These are phyloP conservation scores for Clinocottus analis DNA, from an alignment of 2,113 vertebrate genomes.

Conservation along the genomic window DNA sequence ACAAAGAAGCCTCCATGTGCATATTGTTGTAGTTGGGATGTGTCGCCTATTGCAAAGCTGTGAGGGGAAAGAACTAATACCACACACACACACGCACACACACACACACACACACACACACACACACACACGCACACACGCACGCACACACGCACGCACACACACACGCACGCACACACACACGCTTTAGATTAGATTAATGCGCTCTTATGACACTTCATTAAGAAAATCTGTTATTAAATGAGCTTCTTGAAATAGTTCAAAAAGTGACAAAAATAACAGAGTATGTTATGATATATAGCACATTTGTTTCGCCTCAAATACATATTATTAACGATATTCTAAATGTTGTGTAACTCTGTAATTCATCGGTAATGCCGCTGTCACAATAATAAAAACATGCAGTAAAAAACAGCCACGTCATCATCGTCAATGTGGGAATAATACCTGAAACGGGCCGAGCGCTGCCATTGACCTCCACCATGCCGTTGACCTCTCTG, in stretches of 20 bases:
- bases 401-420: not conserved
- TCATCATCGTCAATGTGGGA: not conserved
- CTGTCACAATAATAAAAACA: not conserved
- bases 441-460: conserved; percentile 90
- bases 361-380: conserved; percentile 64
- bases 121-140: conserved; percentile 23
- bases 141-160: conserved; percentile 50
- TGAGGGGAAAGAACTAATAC: conserved; percentile 90
- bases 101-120: conserved; percentile 46
- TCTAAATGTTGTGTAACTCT: conserved; percentile 54
- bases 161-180: conserved; percentile 19
- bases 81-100: conserved; percentile 15
- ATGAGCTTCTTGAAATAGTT: not conserved
- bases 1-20: conserved; percentile 94
- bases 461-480: conserved; percentile 87
- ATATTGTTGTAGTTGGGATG: conserved; percentile 88
- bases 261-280: not conserved
- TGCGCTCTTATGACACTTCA: not conserved
- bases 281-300: not conserved
- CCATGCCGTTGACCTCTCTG: conserved; percentile 95
- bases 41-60: conserved; percentile 94
- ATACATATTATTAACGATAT: not conserved
- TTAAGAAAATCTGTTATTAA: not conserved
- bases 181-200: conserved; percentile 26
- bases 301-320: not conserved